A percentile compares a stretch with the other conserved stretches of the same genome.
phyloP scores from a whole-genome alignment of 2,888 invertebrate genomes.

The Lingula anatina region DNA sequence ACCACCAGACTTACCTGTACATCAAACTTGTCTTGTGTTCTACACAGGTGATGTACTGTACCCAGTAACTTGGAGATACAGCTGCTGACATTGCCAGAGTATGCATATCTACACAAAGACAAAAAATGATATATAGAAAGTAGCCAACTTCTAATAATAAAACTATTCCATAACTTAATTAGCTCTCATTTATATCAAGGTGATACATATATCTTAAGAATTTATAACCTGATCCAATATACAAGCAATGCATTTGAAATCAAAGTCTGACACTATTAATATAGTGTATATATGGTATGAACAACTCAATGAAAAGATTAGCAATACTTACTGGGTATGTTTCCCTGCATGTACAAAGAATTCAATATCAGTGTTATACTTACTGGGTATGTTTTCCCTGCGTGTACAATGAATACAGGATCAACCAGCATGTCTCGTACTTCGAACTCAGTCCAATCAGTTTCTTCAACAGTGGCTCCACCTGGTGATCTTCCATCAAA shows the following conservation, averaged over 20 bases:
- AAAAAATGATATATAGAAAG: no score
- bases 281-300: no score
- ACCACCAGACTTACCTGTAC: constrained; percentile 13
- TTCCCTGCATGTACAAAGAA: background rate
- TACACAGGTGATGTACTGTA: constrained; percentile 14
- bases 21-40: constrained; percentile 6
- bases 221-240: no score
- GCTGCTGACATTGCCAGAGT: constrained; percentile 13
- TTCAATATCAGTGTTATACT: background rate
- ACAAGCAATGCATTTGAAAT: no score
- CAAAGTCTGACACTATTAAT: no score
- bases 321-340: background rate
- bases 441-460: constrained; percentile 20
- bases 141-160: no score
- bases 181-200: no score
- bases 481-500: constrained; percentile 13
- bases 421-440: constrained; percentile 19
- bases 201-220: no score
- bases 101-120: constrained; percentile 12
- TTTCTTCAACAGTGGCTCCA: constrained; percentile 17
- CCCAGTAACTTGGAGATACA: constrained; percentile 19
- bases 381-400: background rate
- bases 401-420: constrained; percentile 12
- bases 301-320: no score
- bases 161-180: no score